A percentile compares a stretch with the other conserved stretches of the same genome.
These are phyloP conservation scores for Parnassius apollo DNA, from an alignment of 2,888 invertebrate species.

Conservation along the genomic window DNA sequence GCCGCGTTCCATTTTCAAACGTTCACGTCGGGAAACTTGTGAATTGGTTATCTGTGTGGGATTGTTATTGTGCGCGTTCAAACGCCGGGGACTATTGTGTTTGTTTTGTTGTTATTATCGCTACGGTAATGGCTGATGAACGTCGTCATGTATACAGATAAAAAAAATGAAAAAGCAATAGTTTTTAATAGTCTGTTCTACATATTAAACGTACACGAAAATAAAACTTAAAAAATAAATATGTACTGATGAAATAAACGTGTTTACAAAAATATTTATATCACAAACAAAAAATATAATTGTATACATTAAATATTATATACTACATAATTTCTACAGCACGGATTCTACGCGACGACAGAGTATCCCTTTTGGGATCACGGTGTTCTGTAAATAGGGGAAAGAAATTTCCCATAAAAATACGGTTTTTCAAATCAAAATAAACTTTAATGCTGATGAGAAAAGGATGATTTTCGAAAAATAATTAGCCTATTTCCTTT, in stretches of 20 bases:
- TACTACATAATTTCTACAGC: constrained; percentile 5
- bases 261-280: background rate
- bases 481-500: constrained; percentile 35
- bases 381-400: constrained; percentile 55
- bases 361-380: constrained; percentile 43
- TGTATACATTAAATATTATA: background rate
- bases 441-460: constrained; percentile 29
- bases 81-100: constrained; percentile 57
- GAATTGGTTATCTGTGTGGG: constrained; percentile 70
- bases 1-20: constrained; percentile 64
- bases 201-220: background rate
- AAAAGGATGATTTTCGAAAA: constrained; percentile 33
- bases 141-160: constrained; percentile 35
- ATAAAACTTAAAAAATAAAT: no score
- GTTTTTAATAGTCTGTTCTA: background rate
- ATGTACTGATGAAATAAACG: no score
- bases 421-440: constrained; percentile 32
- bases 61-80: constrained; percentile 57
- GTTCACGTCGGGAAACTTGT: constrained; percentile 63
- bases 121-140: constrained; percentile 47
- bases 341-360: constrained; percentile 39
- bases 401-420: constrained; percentile 43
- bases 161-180: constrained; percentile 27
- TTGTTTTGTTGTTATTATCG: constrained; percentile 74
- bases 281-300: background rate